Base-by-base conservation (phyloP, 2,113 vertebrate species). In the Gobius niger region DNA sequence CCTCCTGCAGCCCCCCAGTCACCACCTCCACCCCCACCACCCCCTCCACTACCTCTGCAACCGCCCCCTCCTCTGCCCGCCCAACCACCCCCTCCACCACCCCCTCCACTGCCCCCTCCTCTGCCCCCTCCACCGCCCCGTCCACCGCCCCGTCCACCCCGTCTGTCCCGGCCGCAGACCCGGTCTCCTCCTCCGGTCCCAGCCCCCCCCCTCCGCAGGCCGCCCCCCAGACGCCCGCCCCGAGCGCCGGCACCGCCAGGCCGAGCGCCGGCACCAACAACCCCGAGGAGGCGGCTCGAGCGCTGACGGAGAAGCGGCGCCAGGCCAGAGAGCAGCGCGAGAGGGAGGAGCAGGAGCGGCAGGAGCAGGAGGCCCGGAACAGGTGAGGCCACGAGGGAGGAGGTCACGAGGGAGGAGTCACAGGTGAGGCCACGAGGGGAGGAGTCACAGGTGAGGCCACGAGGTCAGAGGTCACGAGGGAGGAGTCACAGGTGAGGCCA, bases 241-340 rank as follows among this genome's bases (percentile, higher is more conserved):
- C 59, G 15, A 41, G 66, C 12, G 8, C 52, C 9, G 0, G 64
- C 0, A 10, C 76, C 5, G 0, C 70, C 4, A 96, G 92, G 75
- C 89, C 93, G 0, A 92, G 92, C 0, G 97, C 96, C 0, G 96
- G 97, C 82, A 98, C 96, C 81, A 98, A 94, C 0, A 87, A 99
- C 90, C 92, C 93, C 0, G 96, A 97, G 75, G 96, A 98, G 83
- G 96, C 96, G 0, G 92, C 94, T 1, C 91, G 96, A 0, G 91
- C 90, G 49, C 85, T 99, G 85, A 88, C 97, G 0, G 96, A 97
- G 91, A 99, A 98, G 72, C 94, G 97, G 6, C 89, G 95, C 11
- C 95, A 96, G 77, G 96, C 96, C 1, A 87, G 97, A 0, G 97
- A 98, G 90, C 96, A 98, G 90, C 88, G 97, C 34, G 97, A 98